Conservation (phyloP, 2,797 vertebrate species). For the Siniperca undulata region DNA sequence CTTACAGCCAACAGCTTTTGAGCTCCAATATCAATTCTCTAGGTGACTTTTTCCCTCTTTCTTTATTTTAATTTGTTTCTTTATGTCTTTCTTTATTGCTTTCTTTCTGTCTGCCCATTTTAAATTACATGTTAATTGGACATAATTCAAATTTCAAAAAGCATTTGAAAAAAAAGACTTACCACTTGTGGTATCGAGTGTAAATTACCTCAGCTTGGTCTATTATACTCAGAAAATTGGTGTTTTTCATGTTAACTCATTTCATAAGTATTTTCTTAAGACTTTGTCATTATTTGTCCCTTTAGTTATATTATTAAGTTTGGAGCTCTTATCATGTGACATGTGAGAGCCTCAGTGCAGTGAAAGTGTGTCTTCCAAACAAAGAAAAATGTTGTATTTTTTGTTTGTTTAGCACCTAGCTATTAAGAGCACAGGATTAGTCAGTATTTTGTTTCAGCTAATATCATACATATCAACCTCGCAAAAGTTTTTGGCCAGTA, state of each 20-base stretch:
- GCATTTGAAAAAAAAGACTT: background rate
- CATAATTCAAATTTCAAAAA: background rate
- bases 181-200: background rate
- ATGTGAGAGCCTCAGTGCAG: background rate
- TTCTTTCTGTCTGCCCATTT: background rate
- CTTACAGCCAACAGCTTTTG: slow-evolving; percentile 10
- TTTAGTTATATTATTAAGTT: background rate
- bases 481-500: no score
- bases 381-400: background rate
- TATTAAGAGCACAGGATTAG: background rate
- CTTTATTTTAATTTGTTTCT: background rate
- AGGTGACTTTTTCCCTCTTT: background rate
- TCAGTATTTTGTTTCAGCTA: background rate
- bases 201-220: background rate
- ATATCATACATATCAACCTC: no score
- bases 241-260: background rate
- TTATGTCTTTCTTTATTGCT: background rate
- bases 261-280: background rate
- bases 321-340: slow-evolving; percentile 3
- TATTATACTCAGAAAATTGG: background rate
- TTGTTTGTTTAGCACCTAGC: background rate
- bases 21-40: slow-evolving; percentile 1
- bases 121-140: background rate
- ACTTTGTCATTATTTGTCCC: background rate
- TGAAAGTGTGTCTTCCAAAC: background rate